Conservation (phyloP, 2,888 invertebrate genomes). For the Epistrophella euchroma region DNA sequence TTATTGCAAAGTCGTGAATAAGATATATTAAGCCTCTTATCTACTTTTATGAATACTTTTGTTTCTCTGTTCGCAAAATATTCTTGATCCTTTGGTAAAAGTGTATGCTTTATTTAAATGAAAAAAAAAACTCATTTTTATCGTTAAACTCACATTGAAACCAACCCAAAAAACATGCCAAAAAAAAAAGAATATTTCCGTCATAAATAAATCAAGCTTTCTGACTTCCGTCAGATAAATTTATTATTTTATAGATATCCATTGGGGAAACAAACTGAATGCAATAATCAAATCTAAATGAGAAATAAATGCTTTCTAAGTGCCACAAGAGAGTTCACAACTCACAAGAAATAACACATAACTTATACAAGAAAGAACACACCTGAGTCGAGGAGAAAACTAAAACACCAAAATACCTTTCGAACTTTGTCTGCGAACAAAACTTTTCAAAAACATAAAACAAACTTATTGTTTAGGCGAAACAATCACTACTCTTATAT, state of each 20-base stretch:
- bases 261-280: not conserved
- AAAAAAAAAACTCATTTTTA: no score
- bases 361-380: not conserved
- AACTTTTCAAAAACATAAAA: slow-evolving; percentile 2
- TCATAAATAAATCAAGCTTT: not conserved
- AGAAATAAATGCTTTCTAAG: slow-evolving; percentile 15
- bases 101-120: no score
- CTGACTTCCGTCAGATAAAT: not conserved
- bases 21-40: no score
- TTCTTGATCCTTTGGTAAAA: no score
- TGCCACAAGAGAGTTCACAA: slow-evolving; percentile 1
- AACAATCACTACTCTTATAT: not conserved
- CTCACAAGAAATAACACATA: not conserved
- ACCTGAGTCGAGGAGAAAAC: not conserved
- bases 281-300: slow-evolving; percentile 1
- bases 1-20: no score
- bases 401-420: slow-evolving; percentile 7
- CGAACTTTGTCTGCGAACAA: not conserved
- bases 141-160: no score
- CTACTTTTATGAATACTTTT: no score
- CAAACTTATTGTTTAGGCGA: not conserved
- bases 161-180: no score
- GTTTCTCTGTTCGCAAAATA: no score
- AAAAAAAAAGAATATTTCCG: not conserved
- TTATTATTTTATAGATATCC: not conserved